Percentiles rank a stretch among this genome's conserved stretches.
phyloP scores from a whole-genome alignment of 2,113 vertebrate species.

The Martes martes region DNA sequence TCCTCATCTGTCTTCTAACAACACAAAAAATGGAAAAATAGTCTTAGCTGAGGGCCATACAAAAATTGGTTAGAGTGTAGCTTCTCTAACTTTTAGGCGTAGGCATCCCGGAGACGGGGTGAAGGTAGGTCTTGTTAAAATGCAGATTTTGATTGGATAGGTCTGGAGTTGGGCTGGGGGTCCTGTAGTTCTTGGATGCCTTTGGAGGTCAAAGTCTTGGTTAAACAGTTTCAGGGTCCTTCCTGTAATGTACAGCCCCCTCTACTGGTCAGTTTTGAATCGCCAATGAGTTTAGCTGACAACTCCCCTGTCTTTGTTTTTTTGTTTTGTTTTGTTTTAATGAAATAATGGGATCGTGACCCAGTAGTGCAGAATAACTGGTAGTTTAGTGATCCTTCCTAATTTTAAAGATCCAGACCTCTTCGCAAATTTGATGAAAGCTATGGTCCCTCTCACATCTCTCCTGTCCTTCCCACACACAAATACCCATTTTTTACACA shows the following conservation, averaged over 20 bases:
- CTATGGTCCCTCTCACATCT: accelerated
- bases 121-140: neutral
- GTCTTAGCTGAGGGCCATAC: neutral
- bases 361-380: neutral
- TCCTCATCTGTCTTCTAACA: neutral
- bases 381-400: neutral
- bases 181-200: neutral
- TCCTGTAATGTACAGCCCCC: neutral
- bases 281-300: neutral
- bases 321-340: neutral
- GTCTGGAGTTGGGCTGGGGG: neutral
- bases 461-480: neutral
- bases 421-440: neutral
- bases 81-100: neutral
- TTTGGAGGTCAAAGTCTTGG: neutral
- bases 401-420: neutral
- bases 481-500: neutral
- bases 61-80: neutral
- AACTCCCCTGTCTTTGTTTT: neutral
- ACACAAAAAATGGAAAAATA: neutral
- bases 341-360: neutral
- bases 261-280: neutral
- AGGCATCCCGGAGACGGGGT: neutral
- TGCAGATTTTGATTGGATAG: neutral
- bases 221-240: neutral